Percentiles rank a stretch among this genome's conserved stretches.
Evolutionary conservation across 2,888 invertebrate genomes (phyloP).

Genomic region (Caenorhabditis sp.): DNA sequence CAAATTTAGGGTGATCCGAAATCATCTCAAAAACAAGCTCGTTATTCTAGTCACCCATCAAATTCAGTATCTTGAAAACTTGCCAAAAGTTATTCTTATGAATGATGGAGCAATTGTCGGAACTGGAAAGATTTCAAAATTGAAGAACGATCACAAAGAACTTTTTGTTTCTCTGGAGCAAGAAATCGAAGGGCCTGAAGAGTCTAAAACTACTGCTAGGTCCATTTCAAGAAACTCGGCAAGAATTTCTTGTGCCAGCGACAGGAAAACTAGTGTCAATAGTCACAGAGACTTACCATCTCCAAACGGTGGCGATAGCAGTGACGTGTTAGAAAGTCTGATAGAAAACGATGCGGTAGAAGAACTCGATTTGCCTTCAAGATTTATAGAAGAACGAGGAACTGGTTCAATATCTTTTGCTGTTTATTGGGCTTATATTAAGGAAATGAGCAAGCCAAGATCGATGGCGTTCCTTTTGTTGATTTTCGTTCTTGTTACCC

Average conservation of each 20-base stretch:
- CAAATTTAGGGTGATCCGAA: slow-evolving; percentile 75
- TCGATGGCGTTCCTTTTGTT: slow-evolving; percentile 73
- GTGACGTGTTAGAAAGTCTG: background rate
- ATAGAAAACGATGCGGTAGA: background rate
- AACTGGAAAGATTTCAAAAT: slow-evolving; percentile 26
- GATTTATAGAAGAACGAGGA: slow-evolving; percentile 4
- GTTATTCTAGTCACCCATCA: slow-evolving; percentile 85
- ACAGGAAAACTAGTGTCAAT: background rate
- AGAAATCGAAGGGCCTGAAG: background rate
- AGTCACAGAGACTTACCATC: background rate
- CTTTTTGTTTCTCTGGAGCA: background rate
- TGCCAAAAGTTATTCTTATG: slow-evolving; percentile 72
- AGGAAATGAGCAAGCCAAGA: slow-evolving; percentile 75
- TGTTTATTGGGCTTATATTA: slow-evolving; percentile 79
- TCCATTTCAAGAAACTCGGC: background rate
- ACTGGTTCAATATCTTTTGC: slow-evolving; percentile 73
- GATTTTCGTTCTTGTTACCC: slow-evolving; percentile 77
- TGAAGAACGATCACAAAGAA: slow-evolving; percentile 9
- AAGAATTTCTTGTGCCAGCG: background rate
- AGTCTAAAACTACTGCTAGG: background rate
- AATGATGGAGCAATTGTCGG: slow-evolving; percentile 69
- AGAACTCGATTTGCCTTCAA: background rate
- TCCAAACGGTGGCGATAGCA: no score
- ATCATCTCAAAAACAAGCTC: slow-evolving; percentile 74
- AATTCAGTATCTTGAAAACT: slow-evolving; percentile 76